Evolutionary conservation across 2,797 vertebrate species (phyloP).

Genomic region (Dryobates pubescens): DNA sequence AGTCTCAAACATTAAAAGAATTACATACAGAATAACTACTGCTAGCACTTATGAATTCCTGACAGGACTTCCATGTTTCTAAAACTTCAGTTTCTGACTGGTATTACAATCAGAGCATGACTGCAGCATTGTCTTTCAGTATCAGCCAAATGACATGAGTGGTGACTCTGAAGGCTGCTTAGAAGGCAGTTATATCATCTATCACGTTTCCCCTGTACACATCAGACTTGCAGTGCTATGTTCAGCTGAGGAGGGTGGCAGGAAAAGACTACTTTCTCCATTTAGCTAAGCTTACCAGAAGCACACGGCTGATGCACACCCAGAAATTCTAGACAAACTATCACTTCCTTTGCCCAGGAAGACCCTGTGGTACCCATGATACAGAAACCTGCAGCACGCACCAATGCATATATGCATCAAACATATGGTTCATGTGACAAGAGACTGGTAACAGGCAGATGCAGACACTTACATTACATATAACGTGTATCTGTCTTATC

Average conservation of each 20-base stretch:
- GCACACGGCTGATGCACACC: not conserved
- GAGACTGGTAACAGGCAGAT: not conserved
- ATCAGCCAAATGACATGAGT: not conserved
- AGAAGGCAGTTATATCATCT: not conserved
- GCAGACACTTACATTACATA: not conserved
- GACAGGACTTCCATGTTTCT: not conserved
- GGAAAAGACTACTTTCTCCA: not conserved
- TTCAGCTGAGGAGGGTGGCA: not conserved
- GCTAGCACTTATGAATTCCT: not conserved
- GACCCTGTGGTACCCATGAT: not conserved
- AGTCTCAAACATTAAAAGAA: not conserved
- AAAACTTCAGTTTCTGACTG: not conserved
- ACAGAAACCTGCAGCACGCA: not conserved
- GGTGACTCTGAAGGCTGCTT: not conserved
- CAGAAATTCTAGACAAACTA: not conserved
- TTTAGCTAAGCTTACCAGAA: not conserved
- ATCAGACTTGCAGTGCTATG: not conserved
- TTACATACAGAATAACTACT: not conserved
- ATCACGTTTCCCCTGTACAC: not conserved
- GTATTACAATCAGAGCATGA: not conserved
- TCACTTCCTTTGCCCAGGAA: not conserved
- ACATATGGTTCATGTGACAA: not conserved
- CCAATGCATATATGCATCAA: not conserved
- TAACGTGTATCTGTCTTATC: not conserved
- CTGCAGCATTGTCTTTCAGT: not conserved